Percentiles rank a stretch among this genome's conserved stretches.
Conservation (phyloP, 2,797 vertebrate species). For the Sebastes iracundus region DNA sequence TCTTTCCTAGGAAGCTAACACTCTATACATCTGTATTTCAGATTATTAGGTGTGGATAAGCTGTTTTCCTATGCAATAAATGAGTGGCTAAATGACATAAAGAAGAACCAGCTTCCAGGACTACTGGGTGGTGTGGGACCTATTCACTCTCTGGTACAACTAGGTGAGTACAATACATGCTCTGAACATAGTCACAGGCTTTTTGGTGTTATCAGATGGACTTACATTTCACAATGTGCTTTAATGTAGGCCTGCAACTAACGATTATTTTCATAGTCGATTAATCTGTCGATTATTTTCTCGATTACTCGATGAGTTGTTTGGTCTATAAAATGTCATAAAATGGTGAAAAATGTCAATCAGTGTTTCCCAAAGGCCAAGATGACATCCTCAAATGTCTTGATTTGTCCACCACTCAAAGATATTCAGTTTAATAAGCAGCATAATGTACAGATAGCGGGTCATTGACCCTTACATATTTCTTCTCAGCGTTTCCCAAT, state of each 20-base stretch:
- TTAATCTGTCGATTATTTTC: too few relatives aligned
- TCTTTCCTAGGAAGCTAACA: neutral
- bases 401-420: too few relatives aligned
- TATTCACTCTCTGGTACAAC: slow-evolving; percentile 95
- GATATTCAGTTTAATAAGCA: too few relatives aligned
- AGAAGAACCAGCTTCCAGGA: slow-evolving; percentile 97
- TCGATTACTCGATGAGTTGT: too few relatives aligned
- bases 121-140: slow-evolving; percentile 97
- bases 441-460: too few relatives aligned
- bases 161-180: slow-evolving; percentile 85
- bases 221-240: neutral
- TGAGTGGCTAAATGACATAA: slow-evolving; percentile 98
- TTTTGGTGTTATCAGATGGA: neutral
- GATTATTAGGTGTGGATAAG: slow-evolving; percentile 96
- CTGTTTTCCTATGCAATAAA: slow-evolving; percentile 95
- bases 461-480: neutral
- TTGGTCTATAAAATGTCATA: too few relatives aligned
- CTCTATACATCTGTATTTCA: slow-evolving; percentile 65
- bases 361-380: too few relatives aligned
- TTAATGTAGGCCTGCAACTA: neutral
- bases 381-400: too few relatives aligned
- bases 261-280: too few relatives aligned
- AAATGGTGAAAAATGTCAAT: too few relatives aligned
- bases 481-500: neutral
- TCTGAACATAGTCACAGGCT: neutral